phyloP scores from a whole-genome alignment of 2,797 vertebrate species.

The Dallia pectoralis region DNA sequence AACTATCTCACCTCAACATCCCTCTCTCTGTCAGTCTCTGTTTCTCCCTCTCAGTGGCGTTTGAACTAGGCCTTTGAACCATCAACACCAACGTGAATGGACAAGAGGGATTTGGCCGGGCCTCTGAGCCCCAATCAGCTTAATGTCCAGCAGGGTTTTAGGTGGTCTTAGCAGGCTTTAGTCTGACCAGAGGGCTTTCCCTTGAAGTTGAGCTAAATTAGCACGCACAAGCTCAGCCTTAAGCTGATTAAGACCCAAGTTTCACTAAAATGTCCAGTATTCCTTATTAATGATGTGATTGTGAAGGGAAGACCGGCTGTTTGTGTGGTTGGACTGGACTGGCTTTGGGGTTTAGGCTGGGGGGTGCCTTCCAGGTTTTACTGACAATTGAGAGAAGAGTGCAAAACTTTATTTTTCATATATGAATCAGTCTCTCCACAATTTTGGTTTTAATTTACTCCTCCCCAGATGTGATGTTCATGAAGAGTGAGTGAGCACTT shows the following conservation, averaged over 20 bases:
- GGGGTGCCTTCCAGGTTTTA: slow-evolving; percentile 29
- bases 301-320: slow-evolving; percentile 56
- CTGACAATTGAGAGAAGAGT: background rate
- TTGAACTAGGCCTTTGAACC: slow-evolving; percentile 77
- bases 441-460: slow-evolving; percentile 22
- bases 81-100: slow-evolving; percentile 67
- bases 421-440: background rate
- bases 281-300: slow-evolving; percentile 78
- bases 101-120: slow-evolving; percentile 73
- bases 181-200: slow-evolving; percentile 64
- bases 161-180: slow-evolving; percentile 65
- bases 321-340: slow-evolving; percentile 51
- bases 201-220: slow-evolving; percentile 80
- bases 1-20: slow-evolving; percentile 24
- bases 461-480: slow-evolving; percentile 59
- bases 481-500: slow-evolving; percentile 57
- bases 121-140: slow-evolving; percentile 72
- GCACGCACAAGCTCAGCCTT: slow-evolving; percentile 74
- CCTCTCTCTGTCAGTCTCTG: slow-evolving; percentile 32
- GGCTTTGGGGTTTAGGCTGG: background rate
- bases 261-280: slow-evolving; percentile 78
- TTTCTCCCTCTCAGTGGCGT: slow-evolving; percentile 46
- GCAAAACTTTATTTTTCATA: slow-evolving; percentile 11
- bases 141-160: slow-evolving; percentile 66
- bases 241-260: slow-evolving; percentile 74